A percentile compares a stretch with the other conserved stretches of the same genome.
These are phyloP conservation scores for Ciconia maguari DNA, from an alignment of 2,113 vertebrate species.

Conservation along the genomic window DNA sequence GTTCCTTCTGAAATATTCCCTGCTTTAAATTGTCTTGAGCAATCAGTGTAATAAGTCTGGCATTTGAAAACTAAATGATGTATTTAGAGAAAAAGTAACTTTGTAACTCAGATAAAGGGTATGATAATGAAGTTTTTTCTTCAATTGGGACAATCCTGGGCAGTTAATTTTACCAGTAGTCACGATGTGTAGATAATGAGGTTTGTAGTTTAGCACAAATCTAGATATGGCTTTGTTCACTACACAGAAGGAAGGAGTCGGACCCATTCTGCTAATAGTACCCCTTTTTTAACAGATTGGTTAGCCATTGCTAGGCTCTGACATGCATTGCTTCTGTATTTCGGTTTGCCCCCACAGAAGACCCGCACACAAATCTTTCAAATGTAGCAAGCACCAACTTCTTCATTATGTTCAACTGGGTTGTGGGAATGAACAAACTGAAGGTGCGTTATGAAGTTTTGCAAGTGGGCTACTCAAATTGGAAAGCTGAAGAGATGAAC, in stretches of 20 bases:
- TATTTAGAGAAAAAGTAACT: not conserved
- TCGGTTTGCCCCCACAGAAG: rapidly evolving
- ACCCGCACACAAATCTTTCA: not conserved
- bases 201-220: not conserved
- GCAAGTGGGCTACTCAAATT: not conserved
- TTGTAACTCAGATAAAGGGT: not conserved
- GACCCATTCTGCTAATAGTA: not conserved
- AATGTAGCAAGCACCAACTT: not conserved
- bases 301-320: not conserved
- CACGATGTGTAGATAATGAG: not conserved
- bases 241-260: not conserved
- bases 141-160: not conserved
- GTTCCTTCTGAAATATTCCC: not conserved
- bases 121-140: not conserved
- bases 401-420: not conserved
- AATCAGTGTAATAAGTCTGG: not conserved
- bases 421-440: not conserved
- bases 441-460: not conserved
- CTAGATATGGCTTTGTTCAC: not conserved
- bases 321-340: not conserved
- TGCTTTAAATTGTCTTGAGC: not conserved
- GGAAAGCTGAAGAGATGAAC: not conserved
- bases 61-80: not conserved
- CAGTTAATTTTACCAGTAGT: not conserved
- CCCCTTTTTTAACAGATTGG: not conserved